phyloP scores from a whole-genome alignment of 37 sponge, comb jelly and placozoan genomes.

The Oopsacas minuta region DNA sequence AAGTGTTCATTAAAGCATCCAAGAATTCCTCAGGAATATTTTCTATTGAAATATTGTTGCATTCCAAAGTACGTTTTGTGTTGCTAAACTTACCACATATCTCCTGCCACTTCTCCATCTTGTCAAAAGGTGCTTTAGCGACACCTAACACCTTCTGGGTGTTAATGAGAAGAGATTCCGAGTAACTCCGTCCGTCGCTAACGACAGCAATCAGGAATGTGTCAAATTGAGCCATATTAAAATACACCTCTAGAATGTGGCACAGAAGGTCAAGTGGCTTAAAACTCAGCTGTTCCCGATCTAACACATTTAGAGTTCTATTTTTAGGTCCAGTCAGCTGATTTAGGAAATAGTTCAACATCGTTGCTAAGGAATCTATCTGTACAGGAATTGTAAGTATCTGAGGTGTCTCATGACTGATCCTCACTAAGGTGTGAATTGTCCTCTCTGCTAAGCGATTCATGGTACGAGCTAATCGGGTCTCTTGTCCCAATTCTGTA shows the following conservation, averaged over 20 bases:
- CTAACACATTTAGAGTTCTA: conserved; percentile 61
- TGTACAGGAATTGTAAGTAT: conserved; percentile 23
- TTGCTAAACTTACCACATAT: background rate
- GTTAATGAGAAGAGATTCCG: conserved; percentile 50
- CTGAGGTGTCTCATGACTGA: background rate
- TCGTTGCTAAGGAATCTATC: conserved; percentile 79
- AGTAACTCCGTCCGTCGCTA: conserved; percentile 73
- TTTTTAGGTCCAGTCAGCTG: conserved; percentile 79
- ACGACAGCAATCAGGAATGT: conserved; percentile 72
- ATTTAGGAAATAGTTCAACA: conserved; percentile 86
- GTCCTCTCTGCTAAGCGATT: conserved; percentile 54
- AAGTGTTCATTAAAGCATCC: conserved; percentile 66
- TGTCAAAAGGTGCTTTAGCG: background rate
- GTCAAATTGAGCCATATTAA: conserved; percentile 44
- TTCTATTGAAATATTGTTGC: background rate
- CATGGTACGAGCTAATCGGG: conserved; percentile 42
- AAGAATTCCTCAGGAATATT: conserved; percentile 82
- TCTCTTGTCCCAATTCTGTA: conserved; percentile 39
- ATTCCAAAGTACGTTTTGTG: background rate
- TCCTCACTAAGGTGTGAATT: conserved; percentile 41
- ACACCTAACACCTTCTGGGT: conserved; percentile 33
- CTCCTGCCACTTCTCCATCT: background rate
- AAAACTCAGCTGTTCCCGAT: conserved; percentile 56
- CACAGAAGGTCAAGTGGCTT: conserved; percentile 59
- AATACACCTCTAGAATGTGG: conserved; percentile 52